Evolutionary conservation across 2,113 vertebrate species (phyloP).

Genomic region (Alouatta palliata): DNA sequence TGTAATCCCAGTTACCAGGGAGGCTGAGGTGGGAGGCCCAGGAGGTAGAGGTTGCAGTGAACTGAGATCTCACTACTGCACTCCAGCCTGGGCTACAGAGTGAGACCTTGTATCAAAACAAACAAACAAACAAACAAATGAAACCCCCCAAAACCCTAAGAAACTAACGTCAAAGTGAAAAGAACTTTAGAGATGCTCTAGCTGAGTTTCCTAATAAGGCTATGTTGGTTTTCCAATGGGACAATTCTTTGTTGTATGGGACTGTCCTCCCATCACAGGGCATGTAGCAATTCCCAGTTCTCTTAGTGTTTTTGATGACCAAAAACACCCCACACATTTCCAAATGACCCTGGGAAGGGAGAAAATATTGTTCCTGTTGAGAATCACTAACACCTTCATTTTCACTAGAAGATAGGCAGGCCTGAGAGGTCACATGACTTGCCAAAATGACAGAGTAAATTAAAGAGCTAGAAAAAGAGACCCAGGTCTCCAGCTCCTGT

Average conservation of each 20-base stretch:
- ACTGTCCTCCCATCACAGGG: neutral
- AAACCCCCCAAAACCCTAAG: no score
- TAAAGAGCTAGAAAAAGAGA: neutral
- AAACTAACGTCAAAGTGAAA: neutral
- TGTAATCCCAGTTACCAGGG: no score
- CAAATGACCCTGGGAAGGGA: neutral
- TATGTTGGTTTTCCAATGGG: neutral
- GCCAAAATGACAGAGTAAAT: neutral
- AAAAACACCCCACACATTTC: neutral
- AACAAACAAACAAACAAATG: no score
- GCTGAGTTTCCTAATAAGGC: neutral
- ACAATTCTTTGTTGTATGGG: neutral
- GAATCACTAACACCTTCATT: neutral
- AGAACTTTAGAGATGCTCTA: neutral
- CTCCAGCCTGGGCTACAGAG: no score
- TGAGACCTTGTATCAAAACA: no score
- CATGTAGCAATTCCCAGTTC: neutral
- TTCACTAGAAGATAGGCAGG: neutral
- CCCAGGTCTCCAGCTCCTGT: neutral
- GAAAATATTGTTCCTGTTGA: neutral
- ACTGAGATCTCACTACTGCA: rapidly evolving
- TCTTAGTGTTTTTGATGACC: neutral
- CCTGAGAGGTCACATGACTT: neutral
- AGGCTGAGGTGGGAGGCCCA: no score
- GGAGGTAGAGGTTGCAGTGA: no score